Evolutionary conservation across 2,888 invertebrate genomes (phyloP).

Genomic region (Brachyptera risi): DNA sequence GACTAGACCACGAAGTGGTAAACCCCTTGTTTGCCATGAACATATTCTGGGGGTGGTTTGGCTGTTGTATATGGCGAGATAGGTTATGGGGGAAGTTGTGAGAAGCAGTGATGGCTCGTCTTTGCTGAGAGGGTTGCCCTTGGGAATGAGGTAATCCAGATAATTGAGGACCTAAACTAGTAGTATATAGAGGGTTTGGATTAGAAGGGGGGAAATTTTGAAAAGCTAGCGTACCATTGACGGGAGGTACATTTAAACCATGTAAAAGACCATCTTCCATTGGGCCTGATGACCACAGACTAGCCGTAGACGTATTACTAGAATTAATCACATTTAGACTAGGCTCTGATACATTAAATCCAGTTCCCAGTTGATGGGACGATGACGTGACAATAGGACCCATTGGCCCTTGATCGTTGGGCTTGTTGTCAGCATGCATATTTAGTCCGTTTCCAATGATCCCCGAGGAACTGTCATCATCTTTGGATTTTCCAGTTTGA

Average conservation of each 20-base stretch:
- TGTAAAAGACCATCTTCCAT: conserved; percentile 40
- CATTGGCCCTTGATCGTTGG: conserved; percentile 36
- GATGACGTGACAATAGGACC: conserved; percentile 37
- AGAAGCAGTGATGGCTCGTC: conserved; percentile 46
- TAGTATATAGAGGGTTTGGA: conserved; percentile 39
- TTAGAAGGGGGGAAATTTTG: conserved; percentile 39
- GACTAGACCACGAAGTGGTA: conserved; percentile 45
- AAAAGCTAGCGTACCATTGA: conserved; percentile 40
- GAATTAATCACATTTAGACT: conserved; percentile 41
- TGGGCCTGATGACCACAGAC: conserved; percentile 39
- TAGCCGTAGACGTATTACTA: conserved; percentile 38
- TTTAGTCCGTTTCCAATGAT: conserved; percentile 34
- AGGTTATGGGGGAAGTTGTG: conserved; percentile 45
- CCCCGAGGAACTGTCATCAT: conserved; percentile 37
- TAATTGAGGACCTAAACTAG: conserved; percentile 39
- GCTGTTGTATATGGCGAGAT: conserved; percentile 39
- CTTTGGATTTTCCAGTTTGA: conserved; percentile 37
- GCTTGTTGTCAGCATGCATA: conserved; percentile 35
- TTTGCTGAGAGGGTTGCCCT: conserved; percentile 37
- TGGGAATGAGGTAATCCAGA: conserved; percentile 37
- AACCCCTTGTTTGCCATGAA: conserved; percentile 41
- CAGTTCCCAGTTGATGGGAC: conserved; percentile 39
- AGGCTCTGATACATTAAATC: conserved; percentile 40
- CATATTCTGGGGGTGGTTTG: conserved; percentile 40
- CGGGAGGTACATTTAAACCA: conserved; percentile 39